Conservation (phyloP, 1,140 invertebrate genomes). For the Galleria mellonella region DNA sequence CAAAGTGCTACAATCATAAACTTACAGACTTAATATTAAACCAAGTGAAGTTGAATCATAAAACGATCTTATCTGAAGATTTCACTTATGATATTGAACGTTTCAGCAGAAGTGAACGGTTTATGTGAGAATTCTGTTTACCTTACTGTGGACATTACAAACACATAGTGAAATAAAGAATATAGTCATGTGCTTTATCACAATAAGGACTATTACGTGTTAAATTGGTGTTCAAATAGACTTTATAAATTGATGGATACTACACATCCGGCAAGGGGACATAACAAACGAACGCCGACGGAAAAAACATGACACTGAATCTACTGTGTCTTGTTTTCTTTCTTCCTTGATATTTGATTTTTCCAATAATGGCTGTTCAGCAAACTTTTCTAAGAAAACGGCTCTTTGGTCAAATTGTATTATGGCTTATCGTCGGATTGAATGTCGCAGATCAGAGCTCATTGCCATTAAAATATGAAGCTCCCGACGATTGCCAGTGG, state of each 20-base stretch:
- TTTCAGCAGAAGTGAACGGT: constrained; percentile 25
- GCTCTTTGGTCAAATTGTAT: constrained; percentile 45
- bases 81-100: constrained; percentile 10
- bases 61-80: constrained; percentile 7
- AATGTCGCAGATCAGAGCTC: constrained; percentile 72
- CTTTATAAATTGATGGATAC: constrained; percentile 71
- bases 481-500: constrained; percentile 89
- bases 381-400: constrained; percentile 38
- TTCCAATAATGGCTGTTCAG: constrained; percentile 53
- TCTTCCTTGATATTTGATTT: constrained; percentile 70
- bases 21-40: constrained; percentile 17
- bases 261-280: constrained; percentile 64
- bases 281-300: constrained; percentile 60
- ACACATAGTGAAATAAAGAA: constrained; percentile 32
- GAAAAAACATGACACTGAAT: constrained; percentile 72
- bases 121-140: constrained; percentile 42
- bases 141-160: constrained; percentile 22
- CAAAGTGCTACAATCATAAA: constrained; percentile 39
- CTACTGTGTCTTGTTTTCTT: constrained; percentile 63
- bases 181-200: constrained; percentile 38
- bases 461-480: constrained; percentile 81
- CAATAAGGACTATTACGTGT: constrained; percentile 44
- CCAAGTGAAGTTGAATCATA: neutral
- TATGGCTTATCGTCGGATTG: constrained; percentile 63
- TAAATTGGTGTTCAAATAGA: constrained; percentile 52